Percentiles rank a stretch among this genome's conserved stretches.
Conservation (phyloP, 2,113 vertebrate species). For the Motacilla alba region DNA sequence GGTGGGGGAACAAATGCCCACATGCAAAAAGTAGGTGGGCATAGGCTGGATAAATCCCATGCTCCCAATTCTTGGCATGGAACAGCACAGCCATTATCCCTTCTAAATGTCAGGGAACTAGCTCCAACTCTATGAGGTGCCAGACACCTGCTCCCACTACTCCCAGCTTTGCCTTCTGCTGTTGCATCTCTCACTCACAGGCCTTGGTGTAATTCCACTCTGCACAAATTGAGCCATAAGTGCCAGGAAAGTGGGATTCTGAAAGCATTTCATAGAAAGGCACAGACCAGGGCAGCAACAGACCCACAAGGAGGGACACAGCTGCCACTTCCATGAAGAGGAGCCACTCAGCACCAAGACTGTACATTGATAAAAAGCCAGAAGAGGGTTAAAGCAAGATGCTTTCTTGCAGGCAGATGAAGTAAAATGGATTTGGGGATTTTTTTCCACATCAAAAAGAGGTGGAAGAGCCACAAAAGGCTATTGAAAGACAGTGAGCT, state of each 20-base stretch:
- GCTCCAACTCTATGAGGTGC: constrained; percentile 64
- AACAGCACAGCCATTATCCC: constrained; percentile 54
- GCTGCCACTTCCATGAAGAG: not conserved
- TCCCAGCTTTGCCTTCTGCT: constrained; percentile 63
- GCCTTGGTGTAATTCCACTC: constrained; percentile 48
- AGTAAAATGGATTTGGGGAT: not conserved
- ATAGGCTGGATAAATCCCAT: constrained; percentile 62
- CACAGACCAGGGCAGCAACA: not conserved
- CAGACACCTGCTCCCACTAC: constrained; percentile 75
- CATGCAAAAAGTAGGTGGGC: constrained; percentile 66
- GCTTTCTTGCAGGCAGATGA: not conserved
- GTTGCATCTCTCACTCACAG: constrained; percentile 18
- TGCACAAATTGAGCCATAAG: not conserved
- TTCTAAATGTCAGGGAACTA: constrained; percentile 76
- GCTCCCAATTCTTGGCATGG: constrained; percentile 68
- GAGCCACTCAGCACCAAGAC: not conserved
- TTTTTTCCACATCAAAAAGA: not conserved
- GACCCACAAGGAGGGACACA: not conserved
- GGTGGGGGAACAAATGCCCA: constrained; percentile 68
- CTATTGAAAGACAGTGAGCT: not conserved
- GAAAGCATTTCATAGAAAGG: constrained; percentile 3
- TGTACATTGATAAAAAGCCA: not conserved
- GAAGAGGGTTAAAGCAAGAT: constrained; percentile 20
- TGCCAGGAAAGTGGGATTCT: constrained; percentile 5
- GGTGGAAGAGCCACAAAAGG: not conserved